phyloP scores from a whole-genome alignment of 2,888 invertebrate genomes.

The Cistogaster globosa region DNA sequence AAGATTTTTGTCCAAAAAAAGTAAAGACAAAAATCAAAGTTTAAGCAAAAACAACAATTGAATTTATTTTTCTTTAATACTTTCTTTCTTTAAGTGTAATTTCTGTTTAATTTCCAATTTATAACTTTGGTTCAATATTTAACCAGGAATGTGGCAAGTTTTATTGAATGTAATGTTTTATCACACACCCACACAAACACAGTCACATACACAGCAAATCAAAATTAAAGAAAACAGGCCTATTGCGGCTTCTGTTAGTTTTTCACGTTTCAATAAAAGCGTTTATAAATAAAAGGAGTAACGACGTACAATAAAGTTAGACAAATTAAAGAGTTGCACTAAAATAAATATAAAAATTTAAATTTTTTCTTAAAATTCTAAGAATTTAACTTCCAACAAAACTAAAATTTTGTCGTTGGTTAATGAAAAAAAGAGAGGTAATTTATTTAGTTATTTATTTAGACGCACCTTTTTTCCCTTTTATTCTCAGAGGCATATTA shows the following conservation, averaged over 20 bases:
- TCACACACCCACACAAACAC: constrained; percentile 31
- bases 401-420: constrained; percentile 13
- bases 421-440: not conserved
- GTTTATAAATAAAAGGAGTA: constrained; percentile 65
- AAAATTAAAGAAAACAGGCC: not conserved
- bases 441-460: not conserved
- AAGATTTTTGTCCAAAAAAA: too few relatives aligned
- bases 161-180: constrained; percentile 50
- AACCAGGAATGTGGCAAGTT: constrained; percentile 72
- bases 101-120: constrained; percentile 18
- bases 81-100: constrained; percentile 21
- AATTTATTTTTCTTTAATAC: too few relatives aligned
- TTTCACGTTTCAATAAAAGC: constrained; percentile 73
- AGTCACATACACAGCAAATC: constrained; percentile 23
- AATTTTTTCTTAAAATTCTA: constrained; percentile 31
- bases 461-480: not conserved
- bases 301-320: constrained; percentile 7
- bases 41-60: too few relatives aligned
- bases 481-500: constrained; percentile 17
- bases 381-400: constrained; percentile 16
- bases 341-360: constrained; percentile 22
- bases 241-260: constrained; percentile 67
- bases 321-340: constrained; percentile 45
- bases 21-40: too few relatives aligned
- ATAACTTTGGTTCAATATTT: constrained; percentile 68